Percentiles rank a stretch among this genome's conserved stretches.
These are phyloP conservation scores for Ips typographus DNA, from an alignment of 1,140 invertebrate species.

Conservation along the genomic window DNA sequence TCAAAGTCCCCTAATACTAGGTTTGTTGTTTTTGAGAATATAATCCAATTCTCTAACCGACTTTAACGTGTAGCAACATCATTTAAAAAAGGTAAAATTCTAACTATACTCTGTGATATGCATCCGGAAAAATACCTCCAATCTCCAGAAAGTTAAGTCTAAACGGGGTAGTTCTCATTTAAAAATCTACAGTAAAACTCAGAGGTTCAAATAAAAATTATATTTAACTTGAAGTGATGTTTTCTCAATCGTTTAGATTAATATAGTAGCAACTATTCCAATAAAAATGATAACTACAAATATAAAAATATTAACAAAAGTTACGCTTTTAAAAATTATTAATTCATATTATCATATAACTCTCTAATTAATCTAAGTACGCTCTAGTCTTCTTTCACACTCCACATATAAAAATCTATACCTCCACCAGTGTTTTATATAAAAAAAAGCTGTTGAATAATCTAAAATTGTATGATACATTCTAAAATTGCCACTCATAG, in stretches of 20 bases:
- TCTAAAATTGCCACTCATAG: background rate
- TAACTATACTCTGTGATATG: too few species aligned
- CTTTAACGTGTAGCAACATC: too few species aligned
- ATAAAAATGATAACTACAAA: constrained; percentile 42
- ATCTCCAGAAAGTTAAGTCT: too few species aligned
- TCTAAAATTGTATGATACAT: constrained; percentile 21
- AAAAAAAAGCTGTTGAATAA: constrained; percentile 40
- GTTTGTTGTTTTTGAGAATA: too few species aligned
- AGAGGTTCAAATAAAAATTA: background rate
- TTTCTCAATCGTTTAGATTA: constrained; percentile 27
- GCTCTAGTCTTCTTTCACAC: constrained; percentile 8
- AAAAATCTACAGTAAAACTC: too few species aligned
- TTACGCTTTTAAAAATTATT: constrained; percentile 40
- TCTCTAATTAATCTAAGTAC: constrained; percentile 15
- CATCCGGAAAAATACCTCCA: too few species aligned
- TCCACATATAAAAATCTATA: constrained; percentile 24
- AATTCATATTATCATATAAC: background rate
- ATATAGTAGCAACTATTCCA: constrained; percentile 40
- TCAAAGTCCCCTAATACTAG: too few species aligned
- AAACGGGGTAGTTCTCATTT: too few species aligned
- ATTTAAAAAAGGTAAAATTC: too few species aligned
- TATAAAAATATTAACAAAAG: constrained; percentile 46
- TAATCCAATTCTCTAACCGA: too few species aligned
- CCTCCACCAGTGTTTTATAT: constrained; percentile 44
- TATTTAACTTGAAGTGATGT: constrained; percentile 44